These are phyloP conservation scores for Melangyna quadrimaculata DNA, from an alignment of 2,888 invertebrate genomes.

Conservation along the genomic window DNA sequence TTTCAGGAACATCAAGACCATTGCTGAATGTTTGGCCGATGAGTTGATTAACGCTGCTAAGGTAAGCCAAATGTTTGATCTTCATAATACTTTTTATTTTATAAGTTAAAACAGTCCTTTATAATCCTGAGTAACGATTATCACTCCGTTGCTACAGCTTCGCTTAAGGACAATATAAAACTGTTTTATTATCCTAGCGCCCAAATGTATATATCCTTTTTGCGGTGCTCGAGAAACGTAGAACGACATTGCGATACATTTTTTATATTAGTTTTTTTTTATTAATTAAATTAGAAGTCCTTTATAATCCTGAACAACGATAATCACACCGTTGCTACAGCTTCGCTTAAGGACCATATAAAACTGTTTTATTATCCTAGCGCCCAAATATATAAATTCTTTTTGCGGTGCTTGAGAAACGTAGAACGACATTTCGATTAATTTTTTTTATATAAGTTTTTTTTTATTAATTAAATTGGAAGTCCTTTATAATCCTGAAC, in stretches of 20 bases:
- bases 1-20: constrained; percentile 99
- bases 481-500: no score
- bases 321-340: constrained; percentile 74
- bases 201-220: no score
- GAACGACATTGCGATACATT: no score
- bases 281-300: neutral
- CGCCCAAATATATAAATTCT: neutral
- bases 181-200: no score
- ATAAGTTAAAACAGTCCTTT: neutral
- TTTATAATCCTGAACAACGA: neutral
- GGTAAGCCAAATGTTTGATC: constrained; percentile 81
- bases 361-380: constrained; percentile 28
- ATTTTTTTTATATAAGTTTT: neutral
- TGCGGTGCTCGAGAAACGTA: constrained; percentile 58
- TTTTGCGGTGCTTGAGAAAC: constrained; percentile 18
- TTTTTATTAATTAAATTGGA: no score
- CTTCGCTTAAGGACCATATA: constrained; percentile 3
- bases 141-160: constrained; percentile 74
- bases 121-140: constrained; percentile 51
- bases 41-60: constrained; percentile 99
- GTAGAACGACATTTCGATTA: constrained; percentile 7
- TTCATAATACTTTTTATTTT: neutral
- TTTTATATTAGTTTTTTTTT: no score
- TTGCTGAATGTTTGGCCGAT: constrained; percentile 99
- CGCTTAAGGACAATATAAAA: no score